Percentiles rank a stretch among this genome's conserved stretches.
phyloP scores from a whole-genome alignment of 2,888 invertebrate genomes.

The Carpatolechia fugitivella region DNA sequence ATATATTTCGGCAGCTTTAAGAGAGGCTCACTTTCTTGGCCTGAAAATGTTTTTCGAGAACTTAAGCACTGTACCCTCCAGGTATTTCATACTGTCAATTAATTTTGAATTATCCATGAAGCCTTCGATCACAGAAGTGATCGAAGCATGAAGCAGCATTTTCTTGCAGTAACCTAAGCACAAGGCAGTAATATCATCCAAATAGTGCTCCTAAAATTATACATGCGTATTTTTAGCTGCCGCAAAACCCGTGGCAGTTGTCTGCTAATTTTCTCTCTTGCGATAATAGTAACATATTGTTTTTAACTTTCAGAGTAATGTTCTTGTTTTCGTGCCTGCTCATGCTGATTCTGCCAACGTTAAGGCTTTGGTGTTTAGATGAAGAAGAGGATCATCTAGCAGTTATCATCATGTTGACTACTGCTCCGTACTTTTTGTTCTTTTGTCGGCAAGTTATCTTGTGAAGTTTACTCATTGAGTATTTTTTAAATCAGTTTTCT shows the following conservation, averaged over 20 bases:
- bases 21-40: slow-evolving; percentile 95
- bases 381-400: slow-evolving; percentile 95
- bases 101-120: too few relatives aligned
- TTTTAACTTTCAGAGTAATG: slow-evolving; percentile 87
- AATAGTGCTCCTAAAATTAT: too few relatives aligned
- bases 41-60: slow-evolving; percentile 97
- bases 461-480: neutral
- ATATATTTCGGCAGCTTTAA: slow-evolving; percentile 90
- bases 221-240: too few relatives aligned
- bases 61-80: slow-evolving; percentile 83
- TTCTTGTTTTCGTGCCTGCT: slow-evolving; percentile 95
- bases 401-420: slow-evolving; percentile 95
- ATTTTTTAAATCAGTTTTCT: too few relatives aligned
- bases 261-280: slow-evolving; percentile 56
- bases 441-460: slow-evolving; percentile 88
- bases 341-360: slow-evolving; percentile 90
- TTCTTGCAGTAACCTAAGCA: too few relatives aligned
- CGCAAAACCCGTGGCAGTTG: too few relatives aligned
- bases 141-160: too few relatives aligned
- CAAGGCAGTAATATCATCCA: too few relatives aligned
- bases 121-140: too few relatives aligned
- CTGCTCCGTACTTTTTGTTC: slow-evolving; percentile 97
- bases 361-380: slow-evolving; percentile 90
- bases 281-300: too few relatives aligned
- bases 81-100: slow-evolving; percentile 39